Evolutionary conservation across 2,797 vertebrate genomes (phyloP).

Genomic region (Hemibagrus guttatus): DNA sequence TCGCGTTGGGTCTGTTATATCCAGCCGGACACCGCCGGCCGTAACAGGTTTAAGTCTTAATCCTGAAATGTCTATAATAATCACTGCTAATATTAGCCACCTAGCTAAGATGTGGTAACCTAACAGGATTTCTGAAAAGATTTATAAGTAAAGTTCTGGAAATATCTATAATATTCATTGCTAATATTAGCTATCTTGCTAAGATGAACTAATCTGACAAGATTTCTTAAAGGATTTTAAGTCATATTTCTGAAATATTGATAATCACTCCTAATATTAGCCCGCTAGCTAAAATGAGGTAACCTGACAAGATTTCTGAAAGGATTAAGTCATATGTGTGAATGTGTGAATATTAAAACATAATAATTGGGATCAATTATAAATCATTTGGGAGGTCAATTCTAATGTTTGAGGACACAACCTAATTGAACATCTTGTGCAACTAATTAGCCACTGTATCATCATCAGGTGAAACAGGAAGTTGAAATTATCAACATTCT

Average conservation of each 20-base stretch:
- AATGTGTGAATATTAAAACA: neutral
- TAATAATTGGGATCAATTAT: too few species aligned
- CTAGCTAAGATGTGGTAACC: neutral
- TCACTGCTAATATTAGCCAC: neutral
- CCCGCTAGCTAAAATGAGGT: neutral
- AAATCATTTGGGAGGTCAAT: neutral
- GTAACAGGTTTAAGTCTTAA: neutral
- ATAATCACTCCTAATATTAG: neutral
- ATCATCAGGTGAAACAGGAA: conserved; percentile 8
- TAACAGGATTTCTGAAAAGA: neutral
- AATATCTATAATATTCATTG: neutral
- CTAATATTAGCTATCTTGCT: neutral
- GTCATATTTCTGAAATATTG: neutral
- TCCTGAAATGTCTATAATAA: neutral
- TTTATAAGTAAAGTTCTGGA: neutral
- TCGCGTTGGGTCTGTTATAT: too few species aligned
- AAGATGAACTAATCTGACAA: neutral
- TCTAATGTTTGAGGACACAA: neutral
- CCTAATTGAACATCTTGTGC: conserved; percentile 10
- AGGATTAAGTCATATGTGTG: neutral
- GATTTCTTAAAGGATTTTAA: neutral
- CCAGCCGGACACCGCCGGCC: too few species aligned
- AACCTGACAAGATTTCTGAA: neutral
- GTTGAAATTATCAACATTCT: conserved; percentile 9
- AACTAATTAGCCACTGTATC: conserved; percentile 12